phyloP scores from a whole-genome alignment of 2,797 vertebrate species.

The Gambusia yucatana region DNA sequence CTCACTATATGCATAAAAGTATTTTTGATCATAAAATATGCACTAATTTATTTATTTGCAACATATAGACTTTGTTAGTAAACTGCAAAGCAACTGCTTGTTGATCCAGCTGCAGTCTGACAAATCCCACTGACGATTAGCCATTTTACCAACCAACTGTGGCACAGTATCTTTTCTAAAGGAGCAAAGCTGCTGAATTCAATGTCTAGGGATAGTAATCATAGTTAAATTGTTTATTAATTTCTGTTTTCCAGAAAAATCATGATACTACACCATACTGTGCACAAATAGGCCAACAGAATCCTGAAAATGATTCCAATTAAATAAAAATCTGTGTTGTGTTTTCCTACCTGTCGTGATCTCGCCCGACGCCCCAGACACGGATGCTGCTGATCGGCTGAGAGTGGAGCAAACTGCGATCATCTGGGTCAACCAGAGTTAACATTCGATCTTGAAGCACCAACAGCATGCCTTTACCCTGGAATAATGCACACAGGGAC shows the following conservation, averaged over 20 bases:
- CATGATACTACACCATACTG: neutral
- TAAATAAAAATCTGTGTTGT: neutral
- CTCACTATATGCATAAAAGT: neutral
- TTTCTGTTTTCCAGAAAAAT: neutral
- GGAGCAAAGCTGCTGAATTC: neutral
- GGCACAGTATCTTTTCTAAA: neutral
- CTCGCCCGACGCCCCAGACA: slow-evolving; percentile 96
- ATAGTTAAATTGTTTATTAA: neutral
- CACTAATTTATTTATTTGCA: neutral
- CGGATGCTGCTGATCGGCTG: slow-evolving; percentile 97
- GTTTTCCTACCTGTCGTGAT: slow-evolving; percentile 91
- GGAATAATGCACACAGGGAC: slow-evolving; percentile 23
- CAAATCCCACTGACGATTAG: neutral
- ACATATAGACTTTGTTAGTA: neutral
- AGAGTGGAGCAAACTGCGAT: slow-evolving; percentile 90
- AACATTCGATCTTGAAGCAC: slow-evolving; percentile 92
- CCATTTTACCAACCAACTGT: neutral
- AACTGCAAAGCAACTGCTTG: neutral
- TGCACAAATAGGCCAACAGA: neutral
- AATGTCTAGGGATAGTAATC: neutral
- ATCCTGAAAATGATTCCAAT: neutral
- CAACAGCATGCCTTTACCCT: slow-evolving; percentile 97
- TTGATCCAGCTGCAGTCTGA: neutral
- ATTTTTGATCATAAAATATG: neutral
- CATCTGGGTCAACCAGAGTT: slow-evolving; percentile 93